Evolutionary conservation across 2,797 vertebrate genomes (phyloP).

Genomic region (Microhierax caerulescens): DNA sequence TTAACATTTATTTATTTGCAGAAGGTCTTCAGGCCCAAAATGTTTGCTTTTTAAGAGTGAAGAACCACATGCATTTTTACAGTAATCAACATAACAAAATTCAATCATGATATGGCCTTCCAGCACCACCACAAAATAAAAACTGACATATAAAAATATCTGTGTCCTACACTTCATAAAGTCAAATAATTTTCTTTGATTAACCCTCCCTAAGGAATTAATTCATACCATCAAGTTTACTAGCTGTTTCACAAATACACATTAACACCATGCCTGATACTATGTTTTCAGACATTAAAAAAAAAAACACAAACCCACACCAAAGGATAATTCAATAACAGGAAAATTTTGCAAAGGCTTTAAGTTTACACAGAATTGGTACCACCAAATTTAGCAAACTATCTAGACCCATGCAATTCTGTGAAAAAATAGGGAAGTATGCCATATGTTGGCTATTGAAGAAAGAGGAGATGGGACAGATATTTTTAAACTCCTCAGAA

Average conservation of each 20-base stretch:
- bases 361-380: background rate
- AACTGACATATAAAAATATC: background rate
- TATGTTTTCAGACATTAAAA: background rate
- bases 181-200: background rate
- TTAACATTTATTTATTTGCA: background rate
- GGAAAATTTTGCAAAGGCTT: background rate
- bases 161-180: background rate
- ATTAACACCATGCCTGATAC: background rate
- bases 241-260: background rate
- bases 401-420: background rate
- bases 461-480: fast-evolving
- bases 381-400: background rate
- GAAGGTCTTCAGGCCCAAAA: background rate
- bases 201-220: background rate
- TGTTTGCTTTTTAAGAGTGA: background rate
- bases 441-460: background rate
- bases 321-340: background rate
- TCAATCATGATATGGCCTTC: background rate
- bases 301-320: background rate
- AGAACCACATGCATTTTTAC: background rate
- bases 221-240: background rate
- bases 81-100: background rate
- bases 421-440: background rate
- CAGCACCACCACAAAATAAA: background rate
- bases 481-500: background rate